These are phyloP conservation scores for Drosophila meridiana DNA, from an alignment of 2,888 invertebrate species.

Conservation along the genomic window DNA sequence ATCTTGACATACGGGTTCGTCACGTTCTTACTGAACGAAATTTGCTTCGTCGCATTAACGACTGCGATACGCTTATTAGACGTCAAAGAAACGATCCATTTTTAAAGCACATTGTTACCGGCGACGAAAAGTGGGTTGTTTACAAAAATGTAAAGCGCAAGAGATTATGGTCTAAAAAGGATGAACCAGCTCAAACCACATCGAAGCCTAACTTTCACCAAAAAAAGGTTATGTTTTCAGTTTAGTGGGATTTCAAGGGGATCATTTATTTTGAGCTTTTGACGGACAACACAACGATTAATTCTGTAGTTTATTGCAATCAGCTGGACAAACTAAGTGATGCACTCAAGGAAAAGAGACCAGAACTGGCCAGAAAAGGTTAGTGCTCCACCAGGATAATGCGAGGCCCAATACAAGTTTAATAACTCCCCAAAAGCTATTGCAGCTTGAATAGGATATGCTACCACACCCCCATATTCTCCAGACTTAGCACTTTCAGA, in stretches of 20 bases:
- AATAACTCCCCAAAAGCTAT: not conserved
- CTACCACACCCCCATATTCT: not conserved
- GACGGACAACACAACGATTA: not conserved
- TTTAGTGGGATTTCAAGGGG: no score
- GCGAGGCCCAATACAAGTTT: not conserved
- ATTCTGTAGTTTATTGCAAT: not conserved
- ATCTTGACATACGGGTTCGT: not conserved
- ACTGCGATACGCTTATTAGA: not conserved
- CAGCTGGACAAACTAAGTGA: not conserved
- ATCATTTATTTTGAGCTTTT: not conserved
- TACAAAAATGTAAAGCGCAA: not conserved
- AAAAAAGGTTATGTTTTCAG: no score
- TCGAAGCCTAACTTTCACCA: no score
- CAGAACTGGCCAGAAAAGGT: not conserved
- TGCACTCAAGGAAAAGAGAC: not conserved
- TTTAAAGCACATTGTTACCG: not conserved
- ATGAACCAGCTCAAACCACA: no score
- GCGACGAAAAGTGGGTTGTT: not conserved
- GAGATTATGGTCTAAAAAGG: not conserved
- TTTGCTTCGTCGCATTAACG: not conserved
- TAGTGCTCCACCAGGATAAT: not conserved
- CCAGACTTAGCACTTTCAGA: not conserved
- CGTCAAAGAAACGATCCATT: not conserved
- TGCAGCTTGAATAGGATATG: constrained; percentile 5
- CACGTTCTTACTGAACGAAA: not conserved